Evolutionary conservation across 2,797 vertebrate species (phyloP), one percentile per base, ranked within the genome.

Genomic region (Cygnus olor): DNA sequence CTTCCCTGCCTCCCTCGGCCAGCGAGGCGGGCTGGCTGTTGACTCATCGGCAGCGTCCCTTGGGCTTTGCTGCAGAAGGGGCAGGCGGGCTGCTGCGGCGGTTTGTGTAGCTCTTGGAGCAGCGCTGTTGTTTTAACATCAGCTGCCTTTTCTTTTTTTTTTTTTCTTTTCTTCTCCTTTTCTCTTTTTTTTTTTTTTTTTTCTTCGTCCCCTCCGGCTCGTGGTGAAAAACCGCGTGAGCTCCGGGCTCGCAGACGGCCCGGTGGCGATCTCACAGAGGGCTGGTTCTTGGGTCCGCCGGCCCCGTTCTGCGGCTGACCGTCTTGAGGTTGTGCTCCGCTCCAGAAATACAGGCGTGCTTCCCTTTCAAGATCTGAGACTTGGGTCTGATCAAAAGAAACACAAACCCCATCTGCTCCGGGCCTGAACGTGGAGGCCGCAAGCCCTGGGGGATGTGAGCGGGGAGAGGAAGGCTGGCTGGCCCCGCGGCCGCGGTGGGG

Each of bases 11-110:
- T 30, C 87, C 64, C 91, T 95, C 53, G 6, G 65, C 56, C 38
- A 38, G 90, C 73, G 11, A 40, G 6, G 70, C 85, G 84, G 77
- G 18, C 94, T 96, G 90, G 74, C 92, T 95, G 93, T 97, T 97
- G 96, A 96, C 93, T 97, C 94, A 95, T 90, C 93, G 53, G 84
- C 93, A 83, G 93, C 90, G 95, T 96, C 93, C 94, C 93, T 78
- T 90, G 95, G 94, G 95, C 90, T 96, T 95, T 94, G 86, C 93
- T 92, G 87, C 91, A 96, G 89, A 89, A 94, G 94, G 94, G 82
- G 91, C 92, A 88, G 91, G 96, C 81, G 76, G 85, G 84, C 93
- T 96, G 94, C 76, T 95, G 95, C 91, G 90, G 92, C 91, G 94
- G 49, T 92, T 92, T 69, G 72, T 95, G 93, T 51, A 65, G 78